phyloP scores from a whole-genome alignment of 2,797 vertebrate species.

The Centropyge bicolor region DNA sequence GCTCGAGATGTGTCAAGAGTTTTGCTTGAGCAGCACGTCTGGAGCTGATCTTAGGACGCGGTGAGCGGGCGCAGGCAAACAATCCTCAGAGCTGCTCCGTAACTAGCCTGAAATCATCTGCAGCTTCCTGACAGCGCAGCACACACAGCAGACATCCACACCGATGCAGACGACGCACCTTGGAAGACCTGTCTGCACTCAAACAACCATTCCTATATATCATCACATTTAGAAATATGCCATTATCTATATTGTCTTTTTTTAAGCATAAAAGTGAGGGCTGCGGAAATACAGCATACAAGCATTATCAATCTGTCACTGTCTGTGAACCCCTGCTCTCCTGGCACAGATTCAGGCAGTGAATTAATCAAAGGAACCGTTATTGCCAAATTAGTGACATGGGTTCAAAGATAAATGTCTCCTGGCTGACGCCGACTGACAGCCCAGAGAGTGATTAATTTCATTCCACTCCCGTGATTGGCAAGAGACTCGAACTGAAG shows the following conservation, averaged over 20 bases:
- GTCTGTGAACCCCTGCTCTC: slow-evolving; percentile 77
- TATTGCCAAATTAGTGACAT: slow-evolving; percentile 84
- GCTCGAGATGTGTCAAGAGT: slow-evolving; percentile 54
- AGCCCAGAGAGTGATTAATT: slow-evolving; percentile 77
- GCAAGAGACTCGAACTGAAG: slow-evolving; percentile 66
- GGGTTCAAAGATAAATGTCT: slow-evolving; percentile 83
- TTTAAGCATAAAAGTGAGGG: slow-evolving; percentile 70
- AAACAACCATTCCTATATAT: slow-evolving; percentile 43
- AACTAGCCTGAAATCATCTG: slow-evolving; percentile 37
- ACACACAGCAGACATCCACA: neutral
- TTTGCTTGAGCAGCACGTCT: slow-evolving; percentile 63
- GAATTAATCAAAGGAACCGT: slow-evolving; percentile 84
- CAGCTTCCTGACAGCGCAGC: slow-evolving; percentile 28
- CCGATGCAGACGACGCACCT: slow-evolving; percentile 3
- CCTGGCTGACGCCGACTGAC: slow-evolving; percentile 73
- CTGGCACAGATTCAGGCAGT: slow-evolving; percentile 76
- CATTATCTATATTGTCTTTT: slow-evolving; percentile 70
- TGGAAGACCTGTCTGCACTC: neutral
- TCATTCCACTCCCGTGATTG: slow-evolving; percentile 71
- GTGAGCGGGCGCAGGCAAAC: slow-evolving; percentile 33
- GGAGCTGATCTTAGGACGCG: slow-evolving; percentile 51
- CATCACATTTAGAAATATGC: slow-evolving; percentile 48
- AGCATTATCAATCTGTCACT: slow-evolving; percentile 79
- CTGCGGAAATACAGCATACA: slow-evolving; percentile 70
- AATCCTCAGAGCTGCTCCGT: slow-evolving; percentile 16